phyloP scores from a whole-genome alignment of 2,888 invertebrate genomes.

The Phaonia tiefii region DNA sequence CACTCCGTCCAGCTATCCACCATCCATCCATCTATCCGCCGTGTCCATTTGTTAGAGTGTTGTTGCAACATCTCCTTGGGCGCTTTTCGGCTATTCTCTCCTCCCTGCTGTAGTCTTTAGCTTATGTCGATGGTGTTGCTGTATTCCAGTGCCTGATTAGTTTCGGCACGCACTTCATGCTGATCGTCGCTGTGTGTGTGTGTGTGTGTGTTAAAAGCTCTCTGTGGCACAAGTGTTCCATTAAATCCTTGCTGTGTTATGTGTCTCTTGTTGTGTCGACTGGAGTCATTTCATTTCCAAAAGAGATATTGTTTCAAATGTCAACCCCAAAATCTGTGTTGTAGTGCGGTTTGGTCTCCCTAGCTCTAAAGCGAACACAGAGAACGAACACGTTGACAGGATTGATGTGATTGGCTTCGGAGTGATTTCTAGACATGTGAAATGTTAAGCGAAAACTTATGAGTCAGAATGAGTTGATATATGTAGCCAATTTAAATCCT shows the following conservation, averaged over 20 bases:
- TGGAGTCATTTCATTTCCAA: conserved; percentile 19
- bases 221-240: conserved; percentile 62
- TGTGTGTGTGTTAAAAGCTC: conserved; percentile 36
- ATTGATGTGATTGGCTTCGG: conserved; percentile 49
- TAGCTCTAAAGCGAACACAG: too few relatives aligned
- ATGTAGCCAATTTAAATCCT: conserved; percentile 52
- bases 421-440: conserved; percentile 49
- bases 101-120: background rate
- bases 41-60: conserved; percentile 48
- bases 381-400: too few relatives aligned
- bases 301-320: conserved; percentile 61
- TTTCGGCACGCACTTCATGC: conserved; percentile 15
- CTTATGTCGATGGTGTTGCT: conserved; percentile 43
- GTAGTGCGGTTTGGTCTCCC: background rate
- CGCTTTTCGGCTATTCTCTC: conserved; percentile 1
- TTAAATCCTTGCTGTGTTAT: conserved; percentile 54
- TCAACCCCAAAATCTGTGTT: conserved; percentile 39
- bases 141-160: conserved; percentile 50
- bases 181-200: conserved; percentile 1
- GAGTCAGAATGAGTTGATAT: conserved; percentile 45
- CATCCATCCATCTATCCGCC: conserved; percentile 5
- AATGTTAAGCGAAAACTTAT: conserved; percentile 43
- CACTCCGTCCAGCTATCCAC: background rate
- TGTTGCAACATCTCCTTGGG: conserved; percentile 18
- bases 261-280: conserved; percentile 22